Conservation (phyloP, 2,888 invertebrate genomes). For the Polyploca ridens region DNA sequence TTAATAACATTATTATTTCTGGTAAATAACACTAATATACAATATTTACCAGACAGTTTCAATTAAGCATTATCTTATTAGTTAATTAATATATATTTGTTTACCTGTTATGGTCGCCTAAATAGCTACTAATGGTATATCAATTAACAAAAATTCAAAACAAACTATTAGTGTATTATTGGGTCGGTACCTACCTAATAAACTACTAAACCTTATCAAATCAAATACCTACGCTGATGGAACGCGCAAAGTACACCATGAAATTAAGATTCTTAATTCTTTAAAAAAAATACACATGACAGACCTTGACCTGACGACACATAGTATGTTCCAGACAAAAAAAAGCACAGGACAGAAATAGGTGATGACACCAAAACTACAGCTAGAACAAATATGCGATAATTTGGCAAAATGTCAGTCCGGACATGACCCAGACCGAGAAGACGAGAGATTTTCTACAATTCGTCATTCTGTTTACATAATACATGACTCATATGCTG, state of each 20-base stretch:
- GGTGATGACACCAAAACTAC: constrained; percentile 4
- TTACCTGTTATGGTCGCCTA: background rate
- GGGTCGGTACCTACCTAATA: too few species aligned
- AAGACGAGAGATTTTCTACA: constrained; percentile 39
- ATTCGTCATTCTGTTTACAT: constrained; percentile 59
- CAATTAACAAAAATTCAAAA: background rate
- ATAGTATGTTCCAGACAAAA: background rate
- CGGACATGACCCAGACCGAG: constrained; percentile 39
- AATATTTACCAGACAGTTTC: background rate
- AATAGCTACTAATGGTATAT: background rate
- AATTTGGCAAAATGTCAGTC: constrained; percentile 30
- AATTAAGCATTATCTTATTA: background rate
- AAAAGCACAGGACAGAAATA: background rate
- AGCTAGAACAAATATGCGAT: background rate
- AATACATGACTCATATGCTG: constrained; percentile 44
- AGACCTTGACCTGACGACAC: constrained; percentile 4
- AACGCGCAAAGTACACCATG: background rate
- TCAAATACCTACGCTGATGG: too few species aligned
- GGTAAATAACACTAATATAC: background rate
- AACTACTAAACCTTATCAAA: too few species aligned
- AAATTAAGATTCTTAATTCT: background rate
- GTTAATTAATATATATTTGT: background rate
- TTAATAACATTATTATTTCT: background rate
- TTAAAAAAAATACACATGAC: constrained; percentile 7
- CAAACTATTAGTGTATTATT: background rate